Base-by-base conservation (phyloP, 2,797 vertebrate species). In the Acanthurus lineatus region DNA sequence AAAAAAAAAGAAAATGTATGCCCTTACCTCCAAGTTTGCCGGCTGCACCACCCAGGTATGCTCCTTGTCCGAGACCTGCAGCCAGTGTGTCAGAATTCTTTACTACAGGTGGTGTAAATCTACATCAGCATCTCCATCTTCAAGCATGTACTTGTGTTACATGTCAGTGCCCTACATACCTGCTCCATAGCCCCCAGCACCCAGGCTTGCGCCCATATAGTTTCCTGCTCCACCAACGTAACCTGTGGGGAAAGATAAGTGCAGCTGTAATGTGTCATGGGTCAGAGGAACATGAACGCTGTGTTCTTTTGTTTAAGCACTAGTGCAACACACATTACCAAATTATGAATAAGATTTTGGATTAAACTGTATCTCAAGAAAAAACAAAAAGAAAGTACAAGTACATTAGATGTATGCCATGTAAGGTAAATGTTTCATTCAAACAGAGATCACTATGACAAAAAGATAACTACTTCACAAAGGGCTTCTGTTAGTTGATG, bases 41-140 rank as follows among this genome's bases (percentile, higher is more conserved):
- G 17, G 90, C 91, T 66, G 91, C 92, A 11, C 92, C 91, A 16
- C 89, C 92, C 38, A 92, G 63, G 68, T 93, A 95, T 0, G 68
- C 79, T 53, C 93, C 94, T 42, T 92, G 87, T 20, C 92, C 94
- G 67, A 94, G 49, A 88, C 90, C 94, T 95, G 85, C 4, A 53
- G 42, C 79, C 22, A 60, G 7, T 1, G 51, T 15, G 82, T 8
- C 1, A 28, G 44, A 66, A 76, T 25, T 17, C 2, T 60, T 86
- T 25, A 81, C 9, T 35, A 76, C 57, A 73, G 38, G 8, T 7
- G 16, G 9, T 20, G 16, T 57, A 16, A 47, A 73, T 56, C 60
- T 40, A 45, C 40, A 64, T 47, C 47, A 59, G 20, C 14, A 28
- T 53, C 51, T 83, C 17, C 20, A 51, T 62, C 52, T 72, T 45